Base-by-base conservation (phyloP, 2,888 invertebrate species). In the Melieria picta region DNA sequence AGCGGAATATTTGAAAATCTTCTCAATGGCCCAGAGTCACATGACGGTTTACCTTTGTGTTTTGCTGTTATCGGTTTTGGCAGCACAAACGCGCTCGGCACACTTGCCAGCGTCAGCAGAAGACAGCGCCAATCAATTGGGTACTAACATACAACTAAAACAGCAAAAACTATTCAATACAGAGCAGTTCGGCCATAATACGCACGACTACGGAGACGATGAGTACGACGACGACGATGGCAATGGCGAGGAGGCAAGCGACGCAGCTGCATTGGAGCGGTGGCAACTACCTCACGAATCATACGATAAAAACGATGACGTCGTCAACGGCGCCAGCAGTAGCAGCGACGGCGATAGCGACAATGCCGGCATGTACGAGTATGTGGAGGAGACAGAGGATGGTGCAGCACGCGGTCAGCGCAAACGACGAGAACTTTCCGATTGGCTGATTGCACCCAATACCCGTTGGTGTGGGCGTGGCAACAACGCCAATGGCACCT, bases 381-480 rank as follows among this genome's bases (percentile, higher is more conserved):
- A 46, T 30, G 46, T 58, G 45, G 7, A 62, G 9, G 66, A 73
- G 4, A 5, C 46, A 63, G 56, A 30, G 7, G 47, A 30, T 57
- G 43, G 7, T 46, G 61, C 52, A 65, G 9, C 64, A 47, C 48
- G 57, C 5, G 77, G 75, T 66, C 74, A 72, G 69, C 78, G 83
- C 72, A 78, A 77, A 76, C 80, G 84, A 63, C 86, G 87, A 7
- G 81, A 82, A 72, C 75, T 85, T 30, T 82, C 83, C 11, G 93
- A 94, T 83, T 87, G 94, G 79, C 89, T 96, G 71, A 91, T 94
- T 75, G 92, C 95, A 62, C 96, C 96, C 0, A 96, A 96, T 63
- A 97, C 97, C 0, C 93, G 94, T 84, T 97, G 97, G 97, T 97
- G 97, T 86, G 97, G 97, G 43, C 93, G 93, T 79, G 97, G 97